These are phyloP conservation scores for Caprella mutica DNA, from an alignment of 2,888 invertebrate genomes.

Conservation along the genomic window DNA sequence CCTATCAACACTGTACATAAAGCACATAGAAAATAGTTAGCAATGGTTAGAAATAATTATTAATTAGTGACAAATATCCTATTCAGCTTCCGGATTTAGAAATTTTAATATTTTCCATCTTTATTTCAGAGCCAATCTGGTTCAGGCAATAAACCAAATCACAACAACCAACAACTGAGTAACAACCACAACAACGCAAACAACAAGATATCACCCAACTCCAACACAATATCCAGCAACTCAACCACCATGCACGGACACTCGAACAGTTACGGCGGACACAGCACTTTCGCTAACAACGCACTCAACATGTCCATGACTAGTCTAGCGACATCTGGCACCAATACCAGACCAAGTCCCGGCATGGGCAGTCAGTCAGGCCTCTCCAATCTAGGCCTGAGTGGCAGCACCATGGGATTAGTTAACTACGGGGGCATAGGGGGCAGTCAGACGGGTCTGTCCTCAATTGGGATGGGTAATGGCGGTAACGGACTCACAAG, in stretches of 20 bases:
- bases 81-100: too few species aligned
- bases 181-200: background rate
- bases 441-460: constrained; percentile 3
- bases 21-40: too few species aligned
- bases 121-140: background rate
- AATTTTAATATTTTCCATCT: background rate
- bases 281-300: background rate
- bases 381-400: background rate
- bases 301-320: background rate
- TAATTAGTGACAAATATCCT: too few species aligned
- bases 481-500: constrained; percentile 1
- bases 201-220: background rate
- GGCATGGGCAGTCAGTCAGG: background rate
- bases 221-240: background rate
- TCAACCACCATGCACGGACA: too few species aligned
- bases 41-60: too few species aligned
- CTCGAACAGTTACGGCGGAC: too few species aligned
- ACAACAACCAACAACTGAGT: background rate
- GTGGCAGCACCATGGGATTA: constrained; percentile 3
- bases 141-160: background rate
- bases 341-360: background rate
- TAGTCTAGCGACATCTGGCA: background rate
- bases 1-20: too few species aligned
- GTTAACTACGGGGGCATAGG: constrained; percentile 6
- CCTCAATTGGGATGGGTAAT: constrained; percentile 1